Conservation (phyloP, 2,888 invertebrate genomes). For the Xestobium rufovillosum region DNA sequence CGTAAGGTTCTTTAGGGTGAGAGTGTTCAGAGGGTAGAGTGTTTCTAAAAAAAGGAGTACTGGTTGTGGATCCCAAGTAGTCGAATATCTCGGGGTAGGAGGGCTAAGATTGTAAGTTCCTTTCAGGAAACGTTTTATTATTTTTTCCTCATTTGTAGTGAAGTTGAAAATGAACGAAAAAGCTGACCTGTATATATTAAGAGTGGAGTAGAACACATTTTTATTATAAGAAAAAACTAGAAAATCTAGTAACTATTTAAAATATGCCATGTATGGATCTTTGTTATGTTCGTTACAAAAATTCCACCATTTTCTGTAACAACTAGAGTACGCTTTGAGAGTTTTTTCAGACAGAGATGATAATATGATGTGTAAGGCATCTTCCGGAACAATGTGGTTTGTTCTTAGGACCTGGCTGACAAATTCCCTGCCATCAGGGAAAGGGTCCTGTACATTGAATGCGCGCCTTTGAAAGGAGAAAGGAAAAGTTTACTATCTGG, state of each 20-base stretch:
- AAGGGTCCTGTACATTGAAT: constrained; percentile 15
- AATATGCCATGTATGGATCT: background rate
- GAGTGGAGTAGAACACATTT: constrained; percentile 6
- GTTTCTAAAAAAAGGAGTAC: too few species aligned
- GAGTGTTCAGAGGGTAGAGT: too few species aligned
- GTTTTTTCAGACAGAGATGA: constrained; percentile 8
- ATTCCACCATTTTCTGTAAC: constrained; percentile 10
- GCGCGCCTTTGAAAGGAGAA: constrained; percentile 15
- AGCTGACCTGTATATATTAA: constrained; percentile 15
- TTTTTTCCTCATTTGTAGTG: too few species aligned
- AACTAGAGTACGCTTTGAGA: constrained; percentile 11
- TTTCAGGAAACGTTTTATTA: too few species aligned
- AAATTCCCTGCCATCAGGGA: constrained; percentile 17
- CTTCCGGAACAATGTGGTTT: constrained; percentile 8
- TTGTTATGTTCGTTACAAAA: constrained; percentile 8
- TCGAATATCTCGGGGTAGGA: too few species aligned
- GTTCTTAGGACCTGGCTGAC: constrained; percentile 10
- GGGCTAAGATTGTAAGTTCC: too few species aligned
- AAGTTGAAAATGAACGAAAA: too few species aligned
- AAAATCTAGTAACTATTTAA: constrained; percentile 9
- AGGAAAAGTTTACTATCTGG: constrained; percentile 14
- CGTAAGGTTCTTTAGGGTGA: too few species aligned
- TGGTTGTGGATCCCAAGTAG: too few species aligned
- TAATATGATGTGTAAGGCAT: constrained; percentile 9
- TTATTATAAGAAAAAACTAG: constrained; percentile 3